Evolutionary conservation across 1,140 invertebrate genomes (phyloP).

Genomic region (Apolygus lucorum): DNA sequence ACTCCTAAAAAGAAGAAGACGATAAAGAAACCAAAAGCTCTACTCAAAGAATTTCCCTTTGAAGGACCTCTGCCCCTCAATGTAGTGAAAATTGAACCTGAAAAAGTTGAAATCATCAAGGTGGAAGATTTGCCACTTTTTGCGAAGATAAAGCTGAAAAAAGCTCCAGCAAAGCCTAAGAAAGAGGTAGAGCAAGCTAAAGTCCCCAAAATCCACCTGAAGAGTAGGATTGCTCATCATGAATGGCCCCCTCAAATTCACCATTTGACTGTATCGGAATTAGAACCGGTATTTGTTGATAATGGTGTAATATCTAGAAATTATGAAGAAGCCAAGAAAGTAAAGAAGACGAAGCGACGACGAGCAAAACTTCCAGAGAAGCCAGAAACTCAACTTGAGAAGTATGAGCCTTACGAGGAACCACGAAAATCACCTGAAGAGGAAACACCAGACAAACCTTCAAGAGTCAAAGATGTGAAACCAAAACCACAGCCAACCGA

Average conservation of each 20-base stretch:
- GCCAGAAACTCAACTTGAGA: slow-evolving; percentile 27
- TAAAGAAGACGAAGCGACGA: slow-evolving; percentile 49
- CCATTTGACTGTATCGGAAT: slow-evolving; percentile 30
- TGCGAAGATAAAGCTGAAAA: slow-evolving; percentile 54
- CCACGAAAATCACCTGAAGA: slow-evolving; percentile 24
- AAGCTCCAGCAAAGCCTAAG: slow-evolving; percentile 42
- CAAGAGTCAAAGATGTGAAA: slow-evolving; percentile 38
- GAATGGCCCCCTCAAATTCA: slow-evolving; percentile 40
- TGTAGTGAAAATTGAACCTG: slow-evolving; percentile 42
- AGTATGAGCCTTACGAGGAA: slow-evolving; percentile 26
- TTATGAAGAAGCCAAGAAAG: slow-evolving; percentile 53
- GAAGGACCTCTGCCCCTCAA: slow-evolving; percentile 31
- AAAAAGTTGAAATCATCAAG: slow-evolving; percentile 41
- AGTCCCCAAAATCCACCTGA: slow-evolving; percentile 54
- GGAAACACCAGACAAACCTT: slow-evolving; percentile 32
- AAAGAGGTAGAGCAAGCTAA: slow-evolving; percentile 43
- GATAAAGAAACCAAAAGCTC: slow-evolving; percentile 25
- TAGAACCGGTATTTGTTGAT: slow-evolving; percentile 41
- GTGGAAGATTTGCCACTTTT: slow-evolving; percentile 47
- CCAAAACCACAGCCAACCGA: slow-evolving; percentile 37
- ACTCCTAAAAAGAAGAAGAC: slow-evolving; percentile 23
- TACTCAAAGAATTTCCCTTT: background rate
- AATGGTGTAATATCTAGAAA: slow-evolving; percentile 59
- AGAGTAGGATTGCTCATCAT: slow-evolving; percentile 50
- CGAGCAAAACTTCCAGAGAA: slow-evolving; percentile 42